Percentiles rank a stretch among this genome's conserved stretches.
Evolutionary conservation across 2,888 invertebrate genomes (phyloP).

Genomic region (Biston stratarius): DNA sequence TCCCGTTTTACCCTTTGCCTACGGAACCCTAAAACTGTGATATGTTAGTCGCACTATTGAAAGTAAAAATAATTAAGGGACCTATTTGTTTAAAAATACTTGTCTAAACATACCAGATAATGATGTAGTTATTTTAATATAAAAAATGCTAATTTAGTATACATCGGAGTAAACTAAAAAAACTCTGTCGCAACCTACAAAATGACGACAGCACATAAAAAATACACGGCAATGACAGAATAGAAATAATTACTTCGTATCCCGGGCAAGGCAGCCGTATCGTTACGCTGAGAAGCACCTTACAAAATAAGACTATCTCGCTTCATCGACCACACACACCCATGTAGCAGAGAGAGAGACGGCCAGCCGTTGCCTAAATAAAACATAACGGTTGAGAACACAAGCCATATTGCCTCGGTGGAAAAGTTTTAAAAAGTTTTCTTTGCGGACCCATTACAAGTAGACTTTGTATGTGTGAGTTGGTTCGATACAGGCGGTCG

Average conservation of each 20-base stretch:
- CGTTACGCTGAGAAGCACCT: conserved; percentile 56
- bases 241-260: conserved; percentile 86
- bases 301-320: conserved; percentile 65
- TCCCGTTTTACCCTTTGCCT: too few relatives aligned
- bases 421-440: conserved; percentile 87
- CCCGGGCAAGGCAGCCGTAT: conserved; percentile 81
- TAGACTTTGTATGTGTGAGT: conserved; percentile 74
- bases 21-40: too few relatives aligned
- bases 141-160: conserved; percentile 46
- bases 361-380: conserved; percentile 81
- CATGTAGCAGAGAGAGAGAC: conserved; percentile 65
- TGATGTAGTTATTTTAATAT: conserved; percentile 14
- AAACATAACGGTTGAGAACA: conserved; percentile 85
- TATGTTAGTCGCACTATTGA: too few relatives aligned
- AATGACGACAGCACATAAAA: conserved; percentile 78
- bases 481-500: conserved; percentile 77
- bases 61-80: too few relatives aligned
- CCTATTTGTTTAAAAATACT: background rate
- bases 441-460: conserved; percentile 87
- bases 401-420: conserved; percentile 87
- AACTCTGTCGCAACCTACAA: conserved; percentile 56
- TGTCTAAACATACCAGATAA: background rate
- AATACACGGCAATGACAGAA: conserved; percentile 86
- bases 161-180: conserved; percentile 42
- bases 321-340: conserved; percentile 54